Conservation (phyloP, 1,140 invertebrate genomes). For the Triops cancriformis region DNA sequence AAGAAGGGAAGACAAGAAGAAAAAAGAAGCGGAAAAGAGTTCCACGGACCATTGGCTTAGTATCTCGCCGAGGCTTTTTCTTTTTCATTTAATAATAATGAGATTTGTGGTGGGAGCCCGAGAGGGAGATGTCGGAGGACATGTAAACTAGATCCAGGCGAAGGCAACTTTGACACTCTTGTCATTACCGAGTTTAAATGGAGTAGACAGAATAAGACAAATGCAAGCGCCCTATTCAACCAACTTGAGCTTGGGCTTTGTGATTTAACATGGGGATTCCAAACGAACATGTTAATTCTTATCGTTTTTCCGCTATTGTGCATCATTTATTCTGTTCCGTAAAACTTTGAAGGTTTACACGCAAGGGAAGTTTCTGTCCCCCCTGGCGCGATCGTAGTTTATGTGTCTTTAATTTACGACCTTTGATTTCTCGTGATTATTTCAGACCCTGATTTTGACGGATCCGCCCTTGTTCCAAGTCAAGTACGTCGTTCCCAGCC, state of each 20-base stretch:
- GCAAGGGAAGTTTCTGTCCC: background rate
- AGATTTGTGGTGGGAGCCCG: background rate
- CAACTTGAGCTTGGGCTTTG: background rate
- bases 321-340: background rate
- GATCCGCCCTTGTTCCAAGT: slow-evolving; percentile 20
- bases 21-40: background rate
- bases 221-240: background rate
- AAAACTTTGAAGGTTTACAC: background rate
- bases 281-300: background rate
- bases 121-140: background rate
- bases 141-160: background rate
- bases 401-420: background rate
- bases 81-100: background rate
- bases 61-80: background rate
- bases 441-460: slow-evolving; percentile 15
- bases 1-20: background rate
- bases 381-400: background rate
- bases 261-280: background rate
- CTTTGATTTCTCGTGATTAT: background rate
- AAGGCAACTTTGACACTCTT: slow-evolving; percentile 7
- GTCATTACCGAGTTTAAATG: slow-evolving; percentile 11
- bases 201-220: background rate
- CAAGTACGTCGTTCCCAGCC: slow-evolving; percentile 7
- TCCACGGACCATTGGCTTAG: background rate
- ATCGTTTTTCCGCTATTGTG: background rate